Conservation (phyloP, 2,797 vertebrate species). For the Cephalopachus bancanus region DNA sequence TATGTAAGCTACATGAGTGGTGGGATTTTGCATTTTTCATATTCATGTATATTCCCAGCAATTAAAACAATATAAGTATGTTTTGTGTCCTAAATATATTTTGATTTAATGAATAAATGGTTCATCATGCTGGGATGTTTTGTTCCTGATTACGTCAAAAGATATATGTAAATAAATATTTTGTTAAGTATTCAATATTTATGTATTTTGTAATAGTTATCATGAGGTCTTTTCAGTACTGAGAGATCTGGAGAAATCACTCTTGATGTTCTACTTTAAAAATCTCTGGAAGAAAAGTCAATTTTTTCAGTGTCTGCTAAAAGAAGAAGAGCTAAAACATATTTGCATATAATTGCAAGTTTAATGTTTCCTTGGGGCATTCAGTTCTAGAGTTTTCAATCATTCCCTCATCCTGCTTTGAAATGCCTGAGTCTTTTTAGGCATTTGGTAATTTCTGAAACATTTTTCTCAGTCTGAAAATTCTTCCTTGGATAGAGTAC, state of each 20-base stretch:
- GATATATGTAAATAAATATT: not conserved
- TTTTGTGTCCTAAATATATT: not conserved
- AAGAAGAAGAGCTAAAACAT: constrained; percentile 79
- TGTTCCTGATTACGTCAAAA: not conserved
- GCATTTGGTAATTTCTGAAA: constrained; percentile 70
- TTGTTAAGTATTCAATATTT: not conserved
- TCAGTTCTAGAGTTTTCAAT: constrained; percentile 82
- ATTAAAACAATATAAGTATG: not conserved
- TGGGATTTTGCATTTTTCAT: not conserved
- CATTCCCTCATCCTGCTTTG: constrained; percentile 78
- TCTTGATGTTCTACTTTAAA: constrained; percentile 21
- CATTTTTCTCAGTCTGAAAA: constrained; percentile 72
- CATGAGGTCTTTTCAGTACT: not conserved
- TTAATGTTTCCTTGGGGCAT: constrained; percentile 82
- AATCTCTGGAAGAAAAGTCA: not conserved
- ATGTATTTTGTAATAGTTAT: not conserved
- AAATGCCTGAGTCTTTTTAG: constrained; percentile 82
- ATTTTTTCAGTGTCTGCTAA: constrained; percentile 66
- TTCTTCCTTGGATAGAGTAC: constrained; percentile 65
- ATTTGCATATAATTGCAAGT: constrained; percentile 81
- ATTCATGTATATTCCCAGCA: not conserved
- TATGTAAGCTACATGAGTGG: not conserved
- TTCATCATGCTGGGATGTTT: not conserved
- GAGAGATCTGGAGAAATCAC: constrained; percentile 7
- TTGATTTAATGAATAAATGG: not conserved